A percentile compares a stretch with the other conserved stretches of the same genome.
phyloP scores from a whole-genome alignment of 2,113 vertebrate genomes.

The Xyliphius kryptos region DNA sequence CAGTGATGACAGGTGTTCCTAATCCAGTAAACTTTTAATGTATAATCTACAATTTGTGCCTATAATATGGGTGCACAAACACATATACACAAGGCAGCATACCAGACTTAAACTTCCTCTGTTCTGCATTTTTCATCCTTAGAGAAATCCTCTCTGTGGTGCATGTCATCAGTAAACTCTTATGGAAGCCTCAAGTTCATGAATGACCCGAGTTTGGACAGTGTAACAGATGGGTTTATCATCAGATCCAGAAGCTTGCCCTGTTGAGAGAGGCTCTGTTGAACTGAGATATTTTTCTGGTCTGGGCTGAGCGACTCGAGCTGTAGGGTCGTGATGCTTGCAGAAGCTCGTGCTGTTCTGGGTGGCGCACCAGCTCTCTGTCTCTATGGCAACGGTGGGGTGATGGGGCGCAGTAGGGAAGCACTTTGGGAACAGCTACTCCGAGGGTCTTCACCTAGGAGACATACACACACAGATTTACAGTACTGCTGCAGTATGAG shows the following conservation, averaged over 20 bases:
- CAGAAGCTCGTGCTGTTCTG: slow-evolving; percentile 48
- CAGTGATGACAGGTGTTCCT: too few relatives aligned
- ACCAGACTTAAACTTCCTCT: too few relatives aligned
- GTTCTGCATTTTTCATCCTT: too few relatives aligned
- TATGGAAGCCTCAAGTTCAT: neutral
- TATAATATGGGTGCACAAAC: too few relatives aligned
- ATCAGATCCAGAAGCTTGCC: slow-evolving; percentile 66
- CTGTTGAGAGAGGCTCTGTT: slow-evolving; percentile 46
- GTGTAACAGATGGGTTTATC: neutral
- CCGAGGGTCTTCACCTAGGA: slow-evolving; percentile 49
- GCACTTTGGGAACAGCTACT: slow-evolving; percentile 26
- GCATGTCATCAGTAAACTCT: neutral
- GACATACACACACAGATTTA: too few relatives aligned
- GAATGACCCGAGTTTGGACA: neutral
- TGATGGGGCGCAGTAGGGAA: slow-evolving; percentile 17
- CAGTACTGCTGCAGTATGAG: too few relatives aligned
- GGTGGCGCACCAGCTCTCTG: neutral
- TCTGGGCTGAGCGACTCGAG: slow-evolving; percentile 2
- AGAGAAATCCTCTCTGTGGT: too few relatives aligned
- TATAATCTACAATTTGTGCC: too few relatives aligned
- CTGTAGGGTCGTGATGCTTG: slow-evolving; percentile 16
- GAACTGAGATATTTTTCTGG: neutral
- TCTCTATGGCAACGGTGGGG: slow-evolving; percentile 24
- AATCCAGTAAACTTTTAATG: too few relatives aligned
- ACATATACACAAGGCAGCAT: too few relatives aligned